phyloP scores from a whole-genome alignment of 2,888 invertebrate species.

The Brachylomia viminalis region DNA sequence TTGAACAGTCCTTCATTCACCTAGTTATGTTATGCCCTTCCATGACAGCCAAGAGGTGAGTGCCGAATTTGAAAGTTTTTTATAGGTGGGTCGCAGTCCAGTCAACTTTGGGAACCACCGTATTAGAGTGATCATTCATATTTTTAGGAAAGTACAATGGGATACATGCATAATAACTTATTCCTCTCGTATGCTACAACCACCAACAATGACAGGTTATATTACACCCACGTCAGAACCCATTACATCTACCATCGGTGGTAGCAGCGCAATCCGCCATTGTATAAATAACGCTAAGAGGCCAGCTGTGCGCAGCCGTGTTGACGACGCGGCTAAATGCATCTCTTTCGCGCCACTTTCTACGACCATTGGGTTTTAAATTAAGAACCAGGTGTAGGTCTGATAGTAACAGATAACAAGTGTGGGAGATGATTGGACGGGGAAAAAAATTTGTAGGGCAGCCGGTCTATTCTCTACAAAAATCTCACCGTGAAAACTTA shows the following conservation, averaged over 20 bases:
- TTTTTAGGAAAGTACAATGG: not conserved
- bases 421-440: not conserved
- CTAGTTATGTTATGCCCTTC: too few species aligned
- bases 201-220: not conserved
- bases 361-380: constrained; percentile 26
- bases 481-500: too few species aligned
- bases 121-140: not conserved
- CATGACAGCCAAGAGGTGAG: too few species aligned
- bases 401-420: constrained; percentile 18
- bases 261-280: constrained; percentile 45
- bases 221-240: constrained; percentile 25
- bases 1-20: too few species aligned
- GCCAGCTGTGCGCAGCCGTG: constrained; percentile 60
- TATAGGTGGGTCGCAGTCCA: too few species aligned
- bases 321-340: constrained; percentile 49
- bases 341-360: constrained; percentile 49
- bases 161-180: not conserved
- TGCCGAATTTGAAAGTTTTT: too few species aligned
- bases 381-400: constrained; percentile 48
- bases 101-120: too few species aligned
- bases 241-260: constrained; percentile 27
- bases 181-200: not conserved
- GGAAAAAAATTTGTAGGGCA: too few species aligned
- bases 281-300: constrained; percentile 53
- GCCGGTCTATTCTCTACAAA: too few species aligned